Conservation (phyloP, 2,888 invertebrate species). For the Drosophila paracracens region DNA sequence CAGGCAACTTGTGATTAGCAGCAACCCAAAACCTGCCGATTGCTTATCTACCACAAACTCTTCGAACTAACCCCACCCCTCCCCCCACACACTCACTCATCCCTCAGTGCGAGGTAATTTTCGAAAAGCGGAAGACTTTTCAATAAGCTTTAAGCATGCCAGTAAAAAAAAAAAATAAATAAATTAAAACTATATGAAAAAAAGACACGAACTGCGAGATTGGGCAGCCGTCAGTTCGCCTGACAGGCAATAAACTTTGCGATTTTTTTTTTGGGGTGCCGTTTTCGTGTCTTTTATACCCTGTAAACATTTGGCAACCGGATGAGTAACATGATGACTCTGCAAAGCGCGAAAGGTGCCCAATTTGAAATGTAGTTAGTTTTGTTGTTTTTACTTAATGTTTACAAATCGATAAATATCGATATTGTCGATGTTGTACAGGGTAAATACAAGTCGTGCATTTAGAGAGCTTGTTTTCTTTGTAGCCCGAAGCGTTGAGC, state of each 20-base stretch:
- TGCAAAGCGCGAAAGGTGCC: background rate
- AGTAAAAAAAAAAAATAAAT: constrained; percentile 15
- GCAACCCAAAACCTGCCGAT: constrained; percentile 50
- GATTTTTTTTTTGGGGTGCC: constrained; percentile 30
- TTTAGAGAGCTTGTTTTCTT: background rate
- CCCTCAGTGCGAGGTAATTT: constrained; percentile 33
- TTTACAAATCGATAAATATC: background rate
- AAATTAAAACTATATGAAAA: constrained; percentile 15
- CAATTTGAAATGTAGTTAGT: background rate
- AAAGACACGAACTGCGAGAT: constrained; percentile 45
- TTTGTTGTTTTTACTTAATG: background rate
- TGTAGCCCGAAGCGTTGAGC: constrained; percentile 52
- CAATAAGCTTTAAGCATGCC: constrained; percentile 54
- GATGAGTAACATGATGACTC: background rate
- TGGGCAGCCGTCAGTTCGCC: constrained; percentile 71
- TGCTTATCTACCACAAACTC: constrained; percentile 60
- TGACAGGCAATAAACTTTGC: constrained; percentile 73
- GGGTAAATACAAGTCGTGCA: background rate
- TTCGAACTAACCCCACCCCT: background rate
- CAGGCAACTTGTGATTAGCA: constrained; percentile 71
- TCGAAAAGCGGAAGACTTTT: constrained; percentile 68
- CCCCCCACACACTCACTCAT: background rate
- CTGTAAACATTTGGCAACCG: background rate
- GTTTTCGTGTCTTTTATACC: constrained; percentile 20
- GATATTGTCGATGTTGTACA: background rate